Conservation (phyloP, 2,113 vertebrate species). For the Kryptolebias marmoratus region DNA sequence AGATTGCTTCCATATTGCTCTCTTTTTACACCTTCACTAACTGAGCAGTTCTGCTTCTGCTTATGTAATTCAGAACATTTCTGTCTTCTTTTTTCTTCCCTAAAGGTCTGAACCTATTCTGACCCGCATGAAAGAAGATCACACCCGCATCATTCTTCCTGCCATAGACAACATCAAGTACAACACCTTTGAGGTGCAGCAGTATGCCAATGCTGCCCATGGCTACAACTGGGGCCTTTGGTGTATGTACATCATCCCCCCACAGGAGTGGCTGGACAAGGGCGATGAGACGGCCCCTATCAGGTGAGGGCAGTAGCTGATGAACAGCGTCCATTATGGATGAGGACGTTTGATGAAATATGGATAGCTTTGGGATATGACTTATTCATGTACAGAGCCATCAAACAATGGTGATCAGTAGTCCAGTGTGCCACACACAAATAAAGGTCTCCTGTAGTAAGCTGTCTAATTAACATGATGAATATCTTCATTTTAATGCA, state of each 20-base stretch:
- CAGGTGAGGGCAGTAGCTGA: constrained; percentile 81
- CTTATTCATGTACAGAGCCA: constrained; percentile 68
- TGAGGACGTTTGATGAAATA: constrained; percentile 76
- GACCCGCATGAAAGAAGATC: constrained; percentile 91
- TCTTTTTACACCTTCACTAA: constrained; percentile 6
- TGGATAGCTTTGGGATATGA: constrained; percentile 67
- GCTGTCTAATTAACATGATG: constrained; percentile 59
- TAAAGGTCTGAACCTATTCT: constrained; percentile 93
- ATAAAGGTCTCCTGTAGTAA: constrained; percentile 37
- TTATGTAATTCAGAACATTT: constrained; percentile 1
- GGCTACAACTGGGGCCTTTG: constrained; percentile 99
- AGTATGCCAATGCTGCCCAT: constrained; percentile 94
- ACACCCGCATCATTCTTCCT: constrained; percentile 90
- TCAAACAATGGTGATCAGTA: constrained; percentile 46
- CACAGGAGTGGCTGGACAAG: constrained; percentile 95
- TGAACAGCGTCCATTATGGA: constrained; percentile 62
- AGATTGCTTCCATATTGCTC: background rate
- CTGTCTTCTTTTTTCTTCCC: constrained; percentile 15
- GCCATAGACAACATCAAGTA: constrained; percentile 98
- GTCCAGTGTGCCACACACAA: constrained; percentile 24
- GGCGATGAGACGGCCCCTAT: constrained; percentile 97
- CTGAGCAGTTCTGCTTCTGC: background rate
- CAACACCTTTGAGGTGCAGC: constrained; percentile 97
- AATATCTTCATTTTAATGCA: constrained; percentile 61
- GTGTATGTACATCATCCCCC: constrained; percentile 99